Evolutionary conservation across 2,113 vertebrate genomes (phyloP).

Genomic region (Struthio camelus): DNA sequence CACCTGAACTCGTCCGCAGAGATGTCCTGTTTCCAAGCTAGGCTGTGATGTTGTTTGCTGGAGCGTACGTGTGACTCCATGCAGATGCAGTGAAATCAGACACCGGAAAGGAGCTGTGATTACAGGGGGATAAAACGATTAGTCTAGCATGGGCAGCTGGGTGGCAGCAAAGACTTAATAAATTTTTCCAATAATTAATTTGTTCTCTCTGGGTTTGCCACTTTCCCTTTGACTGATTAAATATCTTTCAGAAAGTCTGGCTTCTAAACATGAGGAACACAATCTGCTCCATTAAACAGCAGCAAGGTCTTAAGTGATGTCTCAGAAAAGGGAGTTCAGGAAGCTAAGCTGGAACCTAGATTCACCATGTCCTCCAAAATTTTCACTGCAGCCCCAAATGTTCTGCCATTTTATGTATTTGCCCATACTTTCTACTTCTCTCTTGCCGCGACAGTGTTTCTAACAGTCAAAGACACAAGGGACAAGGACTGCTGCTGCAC

Average conservation of each 20-base stretch:
- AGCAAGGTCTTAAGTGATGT: not conserved
- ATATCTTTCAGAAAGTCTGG: not conserved
- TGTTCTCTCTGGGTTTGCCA: not conserved
- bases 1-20: not conserved
- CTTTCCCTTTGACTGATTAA: not conserved
- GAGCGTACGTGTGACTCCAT: not conserved
- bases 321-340: not conserved
- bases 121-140: not conserved
- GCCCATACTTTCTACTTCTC: not conserved
- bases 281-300: not conserved
- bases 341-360: not conserved
- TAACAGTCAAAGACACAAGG: not conserved
- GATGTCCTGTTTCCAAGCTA: fast-evolving
- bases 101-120: not conserved
- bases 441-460: not conserved
- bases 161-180: not conserved
- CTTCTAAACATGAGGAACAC: not conserved
- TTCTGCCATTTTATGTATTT: not conserved
- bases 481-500: not conserved
- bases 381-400: not conserved
- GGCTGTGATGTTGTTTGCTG: not conserved
- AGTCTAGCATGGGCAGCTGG: not conserved
- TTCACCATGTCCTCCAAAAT: not conserved
- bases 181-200: not conserved
- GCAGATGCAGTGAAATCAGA: not conserved